Conservation (phyloP, 2,797 vertebrate species). For the Pipistrellus pygmaeus region DNA sequence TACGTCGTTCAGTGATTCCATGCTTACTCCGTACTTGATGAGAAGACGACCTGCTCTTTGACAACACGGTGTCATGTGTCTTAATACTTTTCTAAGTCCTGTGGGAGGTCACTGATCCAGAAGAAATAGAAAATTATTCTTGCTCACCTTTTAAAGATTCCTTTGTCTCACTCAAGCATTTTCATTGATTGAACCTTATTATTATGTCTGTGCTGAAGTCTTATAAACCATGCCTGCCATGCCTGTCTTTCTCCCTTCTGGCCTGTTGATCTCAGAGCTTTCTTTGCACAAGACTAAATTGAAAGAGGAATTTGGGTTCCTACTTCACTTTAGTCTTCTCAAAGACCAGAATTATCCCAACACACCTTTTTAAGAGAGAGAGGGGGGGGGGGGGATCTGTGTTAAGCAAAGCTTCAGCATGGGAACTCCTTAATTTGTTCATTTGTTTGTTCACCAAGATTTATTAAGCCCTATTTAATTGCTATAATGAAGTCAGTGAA, state of each 20-base stretch:
- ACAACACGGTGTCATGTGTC: neutral
- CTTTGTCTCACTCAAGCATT: constrained; percentile 40
- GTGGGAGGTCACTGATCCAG: constrained; percentile 1
- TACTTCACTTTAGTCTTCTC: constrained; percentile 1
- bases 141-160: constrained; percentile 62
- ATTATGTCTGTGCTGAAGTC: constrained; percentile 52
- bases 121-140: constrained; percentile 61
- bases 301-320: constrained; percentile 49
- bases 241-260: constrained; percentile 71
- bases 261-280: constrained; percentile 50
- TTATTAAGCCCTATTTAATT: constrained; percentile 37
- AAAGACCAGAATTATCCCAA: neutral
- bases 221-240: constrained; percentile 57
- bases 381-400: neutral
- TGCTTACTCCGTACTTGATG: neutral
- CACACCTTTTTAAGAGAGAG: neutral
- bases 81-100: constrained; percentile 16
- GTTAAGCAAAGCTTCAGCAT: constrained; percentile 3
- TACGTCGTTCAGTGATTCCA: neutral
- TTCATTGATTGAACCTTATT: constrained; percentile 62
- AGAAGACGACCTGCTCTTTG: constrained; percentile 30
- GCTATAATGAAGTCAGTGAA: neutral
- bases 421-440: constrained; percentile 38
- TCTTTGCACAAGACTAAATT: constrained; percentile 21
- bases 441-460: constrained; percentile 38